A percentile compares a stretch with the other conserved stretches of the same genome.
phyloP scores from a whole-genome alignment of 2,797 vertebrate species.

The Sebastes hubbsi region DNA sequence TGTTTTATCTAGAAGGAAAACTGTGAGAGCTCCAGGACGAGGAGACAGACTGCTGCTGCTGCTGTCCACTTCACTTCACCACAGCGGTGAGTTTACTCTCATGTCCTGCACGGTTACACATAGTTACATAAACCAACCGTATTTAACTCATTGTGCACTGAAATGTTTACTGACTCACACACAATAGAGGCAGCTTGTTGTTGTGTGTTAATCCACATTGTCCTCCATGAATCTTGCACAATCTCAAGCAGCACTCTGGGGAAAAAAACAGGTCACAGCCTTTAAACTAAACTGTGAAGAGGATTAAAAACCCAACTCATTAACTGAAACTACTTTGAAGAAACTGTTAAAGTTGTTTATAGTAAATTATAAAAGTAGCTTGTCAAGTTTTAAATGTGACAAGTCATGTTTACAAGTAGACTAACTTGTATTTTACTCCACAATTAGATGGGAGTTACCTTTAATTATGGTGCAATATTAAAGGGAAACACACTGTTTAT shows the following conservation, averaged over 20 bases:
- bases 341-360: background rate
- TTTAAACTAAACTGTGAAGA: too few relatives aligned
- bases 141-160: background rate
- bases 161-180: background rate
- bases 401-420: background rate
- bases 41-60: background rate
- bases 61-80: background rate
- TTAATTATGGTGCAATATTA: background rate
- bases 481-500: background rate
- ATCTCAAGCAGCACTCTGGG: background rate
- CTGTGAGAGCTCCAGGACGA: background rate
- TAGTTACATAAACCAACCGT: background rate
- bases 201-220: background rate
- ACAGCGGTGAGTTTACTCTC: constrained; percentile 6
- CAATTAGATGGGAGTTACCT: too few relatives aligned
- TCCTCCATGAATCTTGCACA: background rate
- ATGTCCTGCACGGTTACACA: background rate
- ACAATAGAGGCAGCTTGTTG: too few relatives aligned
- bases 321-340: background rate
- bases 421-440: too few relatives aligned
- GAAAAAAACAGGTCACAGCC: background rate
- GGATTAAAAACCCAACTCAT: background rate
- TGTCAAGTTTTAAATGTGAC: background rate
- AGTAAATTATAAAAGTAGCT: background rate
- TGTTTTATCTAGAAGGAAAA: background rate